Evolutionary conservation across 2,888 invertebrate species (phyloP), one percentile per base, ranked within the genome.

Genomic region (Mythimna lalbum): DNA sequence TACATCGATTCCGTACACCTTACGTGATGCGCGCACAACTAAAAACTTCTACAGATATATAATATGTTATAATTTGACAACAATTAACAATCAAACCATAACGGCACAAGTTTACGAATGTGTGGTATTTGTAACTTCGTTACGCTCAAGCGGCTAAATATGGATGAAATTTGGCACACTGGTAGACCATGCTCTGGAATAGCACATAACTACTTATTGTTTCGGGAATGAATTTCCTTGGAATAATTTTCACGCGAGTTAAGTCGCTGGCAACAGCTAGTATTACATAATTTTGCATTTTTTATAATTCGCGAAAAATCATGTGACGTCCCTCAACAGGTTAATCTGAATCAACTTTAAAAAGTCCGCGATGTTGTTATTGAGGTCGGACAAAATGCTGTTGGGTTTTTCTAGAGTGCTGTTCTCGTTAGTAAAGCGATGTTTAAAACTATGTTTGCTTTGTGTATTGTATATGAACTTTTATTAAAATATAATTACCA

Each of bases 331-430:
- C 10, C 14, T 39, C 39, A 43, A 43, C 17, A 43, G 4, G 14
- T 17, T 23, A 27, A 53, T 27, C 19, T 53, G 5, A 57, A 21
- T 21, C 21, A 36, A 21, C 17, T 17, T 17, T 14, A 36, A 33
- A 56, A 56, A 9, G 4, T 59, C 5, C 4, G 23, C 10, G 7
- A 12, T 23, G 6, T 19, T 52, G 1, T 73, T n/a, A 39, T 23
- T 62, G 12, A 43, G 17, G 12, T 43, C 7, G 7, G 21, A 57
- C 17, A 9, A 33, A 59, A 0, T 21, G 74, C 36, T 36, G n/a
- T 14, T 27, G 52, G 52, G 19, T 53, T 74, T 71, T 47, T 47
- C 43, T 27, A 43, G 21, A 27, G 7, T 17, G 14, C 14, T 9
- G 33, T 70, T 52, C n/a, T 47, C 19, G 12, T 10, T 64, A 47